Evolutionary conservation across 2,113 vertebrate genomes (phyloP), one percentile per base, ranked within the genome.

Genomic region (Corvus hawaiiensis): DNA sequence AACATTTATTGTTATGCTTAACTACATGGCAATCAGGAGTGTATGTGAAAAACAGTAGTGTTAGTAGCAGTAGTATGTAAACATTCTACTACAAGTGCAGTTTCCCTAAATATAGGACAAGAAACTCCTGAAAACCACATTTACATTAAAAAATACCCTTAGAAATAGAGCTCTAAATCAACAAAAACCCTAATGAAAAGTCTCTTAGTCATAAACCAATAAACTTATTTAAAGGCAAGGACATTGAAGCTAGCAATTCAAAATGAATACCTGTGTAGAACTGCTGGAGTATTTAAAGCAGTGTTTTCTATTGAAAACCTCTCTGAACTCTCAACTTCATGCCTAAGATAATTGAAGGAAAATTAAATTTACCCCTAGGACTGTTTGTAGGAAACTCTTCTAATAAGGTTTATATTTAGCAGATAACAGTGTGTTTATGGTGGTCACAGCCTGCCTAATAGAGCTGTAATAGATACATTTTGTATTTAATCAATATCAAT

Each of bases 401-500:
- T 93, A 92, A 88, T 92, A 63, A 73, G 43, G 56, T 93, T 95
- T 96, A 26, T 93, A 84, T 96, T 96, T 94, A 94, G 89, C 58
- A 94, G 95, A 84, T 93, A 89, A 90, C 37, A 62, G 32, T 55
- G 55, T 59, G 63, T 82, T 96, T 93, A 83, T 66, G 54, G 89
- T 91, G 84, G 71, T 89, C 75, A 75, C 87, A 90, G 78, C 56
- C 78, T 92, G 76, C 63, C 68, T 96, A 94, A 93, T 93, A 96
- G 75, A 86, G 66, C 78, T 87, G 46, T 91, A 94, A 87, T 72
- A 85, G 86, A 73, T 75, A 64, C 52, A 30, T 72, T 93, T 79
- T 94, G 48, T 79, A 66, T 93, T 96, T 82, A 94, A 95, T 97
- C 96, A 92, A 93, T 96, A 96, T 64, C 79, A 61, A 39, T 88